These are phyloP conservation scores for Nasua narica DNA, from an alignment of 2,797 vertebrate genomes.

Conservation along the genomic window DNA sequence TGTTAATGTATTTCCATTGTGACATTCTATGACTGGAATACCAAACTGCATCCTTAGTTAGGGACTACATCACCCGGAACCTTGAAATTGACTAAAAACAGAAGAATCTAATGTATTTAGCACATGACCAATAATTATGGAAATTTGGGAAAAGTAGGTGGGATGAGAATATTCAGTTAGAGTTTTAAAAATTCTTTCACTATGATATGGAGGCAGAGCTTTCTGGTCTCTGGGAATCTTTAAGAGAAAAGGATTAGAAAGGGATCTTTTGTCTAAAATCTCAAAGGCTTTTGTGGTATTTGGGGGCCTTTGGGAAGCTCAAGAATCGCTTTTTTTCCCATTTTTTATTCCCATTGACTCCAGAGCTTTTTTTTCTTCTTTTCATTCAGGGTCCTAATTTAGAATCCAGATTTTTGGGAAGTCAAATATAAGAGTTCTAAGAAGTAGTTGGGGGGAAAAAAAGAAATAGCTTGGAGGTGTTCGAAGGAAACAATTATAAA, in stretches of 20 bases:
- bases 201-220: background rate
- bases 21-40: background rate
- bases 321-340: background rate
- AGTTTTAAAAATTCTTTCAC: background rate
- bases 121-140: background rate
- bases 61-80: background rate
- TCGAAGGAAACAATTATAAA: background rate
- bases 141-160: background rate
- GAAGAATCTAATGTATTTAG: constrained; percentile 5
- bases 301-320: background rate
- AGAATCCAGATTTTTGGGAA: constrained; percentile 30
- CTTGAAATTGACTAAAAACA: constrained; percentile 21
- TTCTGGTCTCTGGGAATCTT: background rate
- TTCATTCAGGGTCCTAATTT: background rate
- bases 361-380: constrained; percentile 33
- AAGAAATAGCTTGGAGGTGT: background rate
- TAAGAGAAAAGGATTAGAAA: background rate
- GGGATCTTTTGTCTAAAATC: background rate
- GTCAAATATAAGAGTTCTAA: background rate
- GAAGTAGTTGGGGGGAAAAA: background rate
- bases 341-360: background rate
- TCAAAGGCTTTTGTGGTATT: background rate
- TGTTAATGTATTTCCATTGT: constrained; percentile 17
- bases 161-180: background rate
- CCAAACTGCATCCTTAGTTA: background rate